Evolutionary conservation across 2,797 vertebrate genomes (phyloP), one percentile per base, ranked within the genome.

Genomic region (Gymnodraco acuticeps): DNA sequence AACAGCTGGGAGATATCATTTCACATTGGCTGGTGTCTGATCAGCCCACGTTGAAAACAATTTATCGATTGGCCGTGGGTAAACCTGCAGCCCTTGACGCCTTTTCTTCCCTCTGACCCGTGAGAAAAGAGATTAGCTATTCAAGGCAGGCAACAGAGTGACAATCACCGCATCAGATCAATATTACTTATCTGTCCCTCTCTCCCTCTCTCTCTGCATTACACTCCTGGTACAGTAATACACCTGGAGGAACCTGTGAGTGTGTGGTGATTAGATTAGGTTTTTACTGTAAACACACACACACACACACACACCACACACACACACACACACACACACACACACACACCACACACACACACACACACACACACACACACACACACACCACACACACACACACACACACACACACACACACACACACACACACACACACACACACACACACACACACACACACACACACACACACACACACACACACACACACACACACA

Each of bases 91-190:
- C 64, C 42, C 60, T 81, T 1, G 66, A 51, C 50, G 64, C 76
- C 77, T 88, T 46, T 89, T 91, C 82, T 90, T 92, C 87, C 77
- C 78, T 27, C 80, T 88, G 91, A 92, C 91, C 91, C 76, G 59
- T 80, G 84, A 83, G 85, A 77, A 88, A 88, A 79, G 82, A 91
- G 92, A 93, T 94, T 92, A 92, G 84, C 91, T 83, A 91, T 88
- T 91, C 86, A 89, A 91, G 84, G 85, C 85, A 67, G 78, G 78
- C 84, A 71, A 27, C 74, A 42, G 72, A 85, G 89, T 87, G 90
- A 89, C 90, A 90, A 91, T 89, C 88, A 59, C 64, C 56, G 73
- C 85, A 91, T 93, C 90, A 83, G 92, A 94, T 94, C 94, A 87
- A 93, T 93, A 90, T 75, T 61, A 84, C 90, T 92, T 90, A 93